Evolutionary conservation across 2,113 vertebrate genomes (phyloP), one percentile per base, ranked within the genome.

Genomic region (Diadophis punctatus): DNA sequence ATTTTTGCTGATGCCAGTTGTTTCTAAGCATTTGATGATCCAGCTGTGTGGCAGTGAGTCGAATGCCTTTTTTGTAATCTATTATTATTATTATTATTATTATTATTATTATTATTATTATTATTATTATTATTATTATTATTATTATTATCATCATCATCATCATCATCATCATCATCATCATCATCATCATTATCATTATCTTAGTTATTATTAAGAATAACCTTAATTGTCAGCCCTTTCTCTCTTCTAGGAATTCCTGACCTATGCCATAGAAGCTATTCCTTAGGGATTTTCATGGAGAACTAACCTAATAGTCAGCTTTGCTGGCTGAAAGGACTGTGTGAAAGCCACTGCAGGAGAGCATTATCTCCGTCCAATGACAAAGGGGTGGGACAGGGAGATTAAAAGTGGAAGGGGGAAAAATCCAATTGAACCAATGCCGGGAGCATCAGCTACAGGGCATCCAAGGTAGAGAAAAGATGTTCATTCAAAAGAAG

Each of bases 381-480:
- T 95, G 94, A 91, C 94, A 95, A 95, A 94, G 23, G 46, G 9
- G 20, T 86, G 11, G 80, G 43, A 3, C 89, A 93, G 86, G 58
- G 53, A 1, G 53, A 18, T 55, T 46, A 53, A 43, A 56, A 85
- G 51, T 8, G 87, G 3, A 3, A 39, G 30, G 18, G 30, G 91
- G 4, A 30, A 52, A 52, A 74, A 90, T 86, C 92, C 87, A 95
- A 90, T 91, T 92, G 91, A 91, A 90, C 86, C 10, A 25, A 10
- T 48, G 95, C 93, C 93, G 93, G 93, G 94, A 95, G 95, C 95
- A 95, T 48, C 95, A 92, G 93, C 49, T 0, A 85, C 91, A 74
- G 34, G 93, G 94, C 94, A 96, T 94, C 93, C 94, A 96, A 95
- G 94, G 95, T 94, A 94, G n/a, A 85, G 27, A 91, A 95, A 94